phyloP scores from a whole-genome alignment of 2,888 invertebrate genomes.

The Troglohyphantes excavatus region DNA sequence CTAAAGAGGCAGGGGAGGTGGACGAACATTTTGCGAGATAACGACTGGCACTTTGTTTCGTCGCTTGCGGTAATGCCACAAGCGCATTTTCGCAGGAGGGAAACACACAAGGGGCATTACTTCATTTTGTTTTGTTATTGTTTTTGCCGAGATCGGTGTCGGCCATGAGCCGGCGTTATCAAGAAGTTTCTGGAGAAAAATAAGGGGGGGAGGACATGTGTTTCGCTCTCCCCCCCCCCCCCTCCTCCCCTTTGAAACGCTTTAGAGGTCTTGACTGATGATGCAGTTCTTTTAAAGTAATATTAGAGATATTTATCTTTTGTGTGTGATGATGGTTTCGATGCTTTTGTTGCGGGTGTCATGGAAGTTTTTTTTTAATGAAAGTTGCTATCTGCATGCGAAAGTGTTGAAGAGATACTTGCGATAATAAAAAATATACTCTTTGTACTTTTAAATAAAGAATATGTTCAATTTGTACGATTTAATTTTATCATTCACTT shows the following conservation, averaged over 20 bases:
- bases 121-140: conserved; percentile 2
- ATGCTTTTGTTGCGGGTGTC: not conserved
- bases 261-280: not conserved
- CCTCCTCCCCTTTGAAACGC: not conserved
- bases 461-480: too few species aligned
- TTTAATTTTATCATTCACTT: too few species aligned
- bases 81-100: conserved; percentile 1
- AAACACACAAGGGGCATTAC: not conserved
- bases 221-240: too few species aligned
- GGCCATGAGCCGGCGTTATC: not conserved
- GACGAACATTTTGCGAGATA: conserved; percentile 38
- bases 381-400: too few species aligned
- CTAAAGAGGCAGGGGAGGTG: not conserved
- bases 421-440: too few species aligned
- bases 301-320: conserved; percentile 6
- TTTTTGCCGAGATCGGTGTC: conserved; percentile 7
- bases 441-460: too few species aligned
- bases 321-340: not conserved
- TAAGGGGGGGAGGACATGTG: too few species aligned
- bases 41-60: conserved; percentile 56
- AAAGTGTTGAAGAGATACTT: too few species aligned
- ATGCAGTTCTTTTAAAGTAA: not conserved
- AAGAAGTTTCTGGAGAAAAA: not conserved
- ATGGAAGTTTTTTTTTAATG: too few species aligned
- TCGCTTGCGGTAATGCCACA: conserved; percentile 32